A percentile compares a stretch with the other conserved stretches of the same genome.
Evolutionary conservation across 2,888 invertebrate genomes (phyloP).

Genomic region (Xiphydria camelus): DNA sequence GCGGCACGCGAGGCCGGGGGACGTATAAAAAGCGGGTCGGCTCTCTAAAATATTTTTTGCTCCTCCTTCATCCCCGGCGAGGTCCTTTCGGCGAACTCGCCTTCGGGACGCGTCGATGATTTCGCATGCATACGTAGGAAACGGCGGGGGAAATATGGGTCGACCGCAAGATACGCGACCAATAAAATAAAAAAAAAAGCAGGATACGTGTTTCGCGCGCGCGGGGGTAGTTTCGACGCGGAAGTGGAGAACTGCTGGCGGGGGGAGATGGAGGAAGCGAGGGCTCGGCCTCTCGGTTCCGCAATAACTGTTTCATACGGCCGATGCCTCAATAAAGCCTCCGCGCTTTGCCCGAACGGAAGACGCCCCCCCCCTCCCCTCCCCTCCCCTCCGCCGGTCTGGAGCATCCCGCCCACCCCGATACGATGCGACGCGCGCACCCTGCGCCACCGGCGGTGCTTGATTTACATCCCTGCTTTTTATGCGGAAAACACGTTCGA

Average conservation of each 20-base stretch:
- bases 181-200: constrained; percentile 13
- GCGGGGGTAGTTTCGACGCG: no score
- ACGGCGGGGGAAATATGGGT: constrained; percentile 9
- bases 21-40: no score
- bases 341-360: background rate
- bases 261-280: constrained; percentile 2
- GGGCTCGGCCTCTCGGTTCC: constrained; percentile 26
- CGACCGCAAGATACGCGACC: background rate
- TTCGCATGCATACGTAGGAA: background rate
- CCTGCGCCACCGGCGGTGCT: constrained; percentile 16
- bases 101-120: background rate
- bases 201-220: no score
- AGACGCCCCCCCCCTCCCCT: background rate
- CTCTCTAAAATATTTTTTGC: no score
- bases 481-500: no score
- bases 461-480: constrained; percentile 31
- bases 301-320: constrained; percentile 35
- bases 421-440: background rate
- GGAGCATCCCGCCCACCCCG: background rate
- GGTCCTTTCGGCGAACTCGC: constrained; percentile 42
- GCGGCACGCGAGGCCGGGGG: no score
- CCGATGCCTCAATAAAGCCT: background rate
- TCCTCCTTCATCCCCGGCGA: constrained; percentile 68
- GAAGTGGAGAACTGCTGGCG: background rate
- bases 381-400: background rate